Conservation (phyloP, 2,797 vertebrate genomes). For the Onychomys arenicola region DNA sequence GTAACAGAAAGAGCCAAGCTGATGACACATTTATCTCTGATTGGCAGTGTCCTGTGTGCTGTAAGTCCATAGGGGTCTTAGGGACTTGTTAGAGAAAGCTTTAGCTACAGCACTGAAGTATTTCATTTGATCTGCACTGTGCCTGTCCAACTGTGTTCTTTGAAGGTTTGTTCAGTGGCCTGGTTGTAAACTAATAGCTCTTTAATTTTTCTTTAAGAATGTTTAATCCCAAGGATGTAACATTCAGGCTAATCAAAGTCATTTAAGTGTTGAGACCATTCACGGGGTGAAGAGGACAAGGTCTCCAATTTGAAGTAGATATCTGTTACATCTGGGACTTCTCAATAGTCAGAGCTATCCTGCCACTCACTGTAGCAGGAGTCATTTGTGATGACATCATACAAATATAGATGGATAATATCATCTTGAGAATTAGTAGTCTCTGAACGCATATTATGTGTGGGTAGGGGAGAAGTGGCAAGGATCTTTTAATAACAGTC, state of each 20-base stretch:
- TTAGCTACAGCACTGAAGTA: not conserved
- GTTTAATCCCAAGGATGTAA: not conserved
- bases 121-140: not conserved
- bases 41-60: not conserved
- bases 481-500: not conserved
- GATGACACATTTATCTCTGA: not conserved
- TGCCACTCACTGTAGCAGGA: not conserved
- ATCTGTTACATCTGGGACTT: not conserved
- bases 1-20: not conserved
- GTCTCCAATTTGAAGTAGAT: not conserved
- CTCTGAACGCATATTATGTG: not conserved
- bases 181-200: not conserved
- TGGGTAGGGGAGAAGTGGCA: not conserved
- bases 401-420: not conserved
- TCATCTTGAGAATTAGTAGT: not conserved
- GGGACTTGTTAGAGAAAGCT: not conserved
- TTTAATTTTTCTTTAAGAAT: conserved; percentile 32
- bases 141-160: not conserved
- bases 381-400: not conserved
- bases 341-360: not conserved
- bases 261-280: not conserved
- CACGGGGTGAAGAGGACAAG: not conserved
- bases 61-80: not conserved
- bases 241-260: not conserved
- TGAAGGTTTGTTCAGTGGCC: not conserved